A percentile compares a stretch with the other conserved stretches of the same genome.
Conservation (phyloP, 2,113 vertebrate genomes). For the Lutjanus erythropterus region DNA sequence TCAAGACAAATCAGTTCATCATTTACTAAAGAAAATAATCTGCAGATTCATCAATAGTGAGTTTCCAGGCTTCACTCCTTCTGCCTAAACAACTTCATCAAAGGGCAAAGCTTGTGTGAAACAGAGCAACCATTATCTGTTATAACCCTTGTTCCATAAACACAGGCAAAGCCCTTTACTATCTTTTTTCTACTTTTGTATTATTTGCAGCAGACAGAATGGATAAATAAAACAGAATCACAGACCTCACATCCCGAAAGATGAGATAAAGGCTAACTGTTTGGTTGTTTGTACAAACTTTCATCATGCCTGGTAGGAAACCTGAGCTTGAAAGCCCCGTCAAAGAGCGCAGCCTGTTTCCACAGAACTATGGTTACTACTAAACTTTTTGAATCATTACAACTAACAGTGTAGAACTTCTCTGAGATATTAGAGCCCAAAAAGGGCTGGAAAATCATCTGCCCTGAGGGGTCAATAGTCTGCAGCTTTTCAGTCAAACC, state of each 20-base stretch:
- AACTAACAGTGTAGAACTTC: background rate
- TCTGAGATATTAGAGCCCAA: background rate
- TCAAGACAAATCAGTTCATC: no score
- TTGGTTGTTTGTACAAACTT: constrained; percentile 9
- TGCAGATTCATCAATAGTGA: no score
- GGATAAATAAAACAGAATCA: constrained; percentile 19
- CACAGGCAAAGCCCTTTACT: constrained; percentile 17
- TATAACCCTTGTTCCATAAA: constrained; percentile 26
- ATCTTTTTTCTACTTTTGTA: constrained; percentile 10
- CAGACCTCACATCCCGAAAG: constrained; percentile 21
- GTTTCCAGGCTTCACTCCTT: constrained; percentile 40
- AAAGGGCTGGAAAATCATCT: constrained; percentile 4
- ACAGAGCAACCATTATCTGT: constrained; percentile 37
- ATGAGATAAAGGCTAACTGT: constrained; percentile 16
- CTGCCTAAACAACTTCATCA: constrained; percentile 58
- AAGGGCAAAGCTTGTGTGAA: constrained; percentile 46
- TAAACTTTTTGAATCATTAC: background rate
- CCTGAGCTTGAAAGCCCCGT: background rate
- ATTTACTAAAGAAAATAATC: no score
- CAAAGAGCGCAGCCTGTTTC: background rate
- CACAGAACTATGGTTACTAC: background rate
- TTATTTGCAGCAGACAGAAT: constrained; percentile 36
- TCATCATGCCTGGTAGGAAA: background rate
- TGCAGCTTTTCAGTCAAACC: constrained; percentile 8
- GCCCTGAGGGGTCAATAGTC: constrained; percentile 27